Conservation (phyloP, 30 jellyfish, hydroid and myxozoan genomes). For the Cassiopea xamachana region DNA sequence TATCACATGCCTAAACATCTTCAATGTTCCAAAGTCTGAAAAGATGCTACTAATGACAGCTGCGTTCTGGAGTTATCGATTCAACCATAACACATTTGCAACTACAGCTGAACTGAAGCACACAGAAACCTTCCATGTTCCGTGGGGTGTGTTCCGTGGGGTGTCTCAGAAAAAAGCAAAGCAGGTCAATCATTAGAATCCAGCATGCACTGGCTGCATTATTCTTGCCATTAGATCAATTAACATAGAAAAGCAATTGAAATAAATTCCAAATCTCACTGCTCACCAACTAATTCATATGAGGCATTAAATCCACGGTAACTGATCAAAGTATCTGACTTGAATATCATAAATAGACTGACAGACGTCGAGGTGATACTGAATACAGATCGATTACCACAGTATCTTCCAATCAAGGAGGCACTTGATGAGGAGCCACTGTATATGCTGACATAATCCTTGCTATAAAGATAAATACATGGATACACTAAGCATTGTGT, state of each 20-base stretch:
- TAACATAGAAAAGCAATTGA: not conserved
- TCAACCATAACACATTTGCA: not conserved
- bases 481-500: not conserved
- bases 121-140: too few species aligned
- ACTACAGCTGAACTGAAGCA: too few species aligned
- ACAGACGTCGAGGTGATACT: constrained; percentile 41
- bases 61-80: not conserved
- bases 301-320: constrained; percentile 49
- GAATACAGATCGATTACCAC: constrained; percentile 33
- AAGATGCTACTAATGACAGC: not conserved
- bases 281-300: constrained; percentile 43
- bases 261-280: not conserved
- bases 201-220: not conserved
- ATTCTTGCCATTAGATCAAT: not conserved
- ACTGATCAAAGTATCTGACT: constrained; percentile 15
- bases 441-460: constrained; percentile 44
- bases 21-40: not conserved
- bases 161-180: not conserved
- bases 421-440: constrained; percentile 35
- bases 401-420: constrained; percentile 32
- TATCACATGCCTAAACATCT: not conserved
- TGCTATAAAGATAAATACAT: constrained; percentile 19
- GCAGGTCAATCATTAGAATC: not conserved
- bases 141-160: not conserved
- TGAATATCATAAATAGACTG: constrained; percentile 22